Conservation (phyloP, 2,888 invertebrate genomes). For the Pyrrhia umbra region DNA sequence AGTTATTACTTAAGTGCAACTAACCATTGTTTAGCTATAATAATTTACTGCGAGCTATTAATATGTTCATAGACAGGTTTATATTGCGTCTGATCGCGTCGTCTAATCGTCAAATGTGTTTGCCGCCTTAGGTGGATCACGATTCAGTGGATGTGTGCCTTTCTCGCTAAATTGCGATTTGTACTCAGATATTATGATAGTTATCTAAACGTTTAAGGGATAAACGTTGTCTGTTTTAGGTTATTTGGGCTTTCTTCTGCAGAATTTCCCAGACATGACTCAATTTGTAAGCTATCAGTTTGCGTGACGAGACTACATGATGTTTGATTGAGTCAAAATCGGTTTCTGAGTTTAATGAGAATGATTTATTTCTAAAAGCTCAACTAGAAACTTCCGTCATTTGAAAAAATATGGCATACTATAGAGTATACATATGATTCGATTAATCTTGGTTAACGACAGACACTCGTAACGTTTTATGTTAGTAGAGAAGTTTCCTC, state of each 20-base stretch:
- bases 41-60: constrained; percentile 42
- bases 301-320: constrained; percentile 7
- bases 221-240: constrained; percentile 68
- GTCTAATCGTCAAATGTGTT: constrained; percentile 52
- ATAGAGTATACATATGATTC: neutral
- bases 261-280: constrained; percentile 31
- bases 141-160: constrained; percentile 71
- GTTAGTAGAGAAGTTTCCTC: constrained; percentile 19
- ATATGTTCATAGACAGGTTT: constrained; percentile 46
- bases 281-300: constrained; percentile 18
- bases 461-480: constrained; percentile 4
- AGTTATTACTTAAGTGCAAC: constrained; percentile 26
- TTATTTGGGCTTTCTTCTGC: constrained; percentile 61
- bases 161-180: constrained; percentile 72
- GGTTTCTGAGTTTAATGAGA: constrained; percentile 1
- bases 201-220: constrained; percentile 72
- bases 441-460: constrained; percentile 16
- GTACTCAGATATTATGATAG: constrained; percentile 70
- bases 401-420: neutral
- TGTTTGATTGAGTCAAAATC: neutral
- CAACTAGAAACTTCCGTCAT: neutral
- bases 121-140: constrained; percentile 67
- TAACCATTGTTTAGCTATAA: constrained; percentile 45
- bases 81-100: constrained; percentile 26
- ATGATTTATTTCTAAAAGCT: neutral